Conservation (phyloP, 2,113 vertebrate species). For the Fulica atra region DNA sequence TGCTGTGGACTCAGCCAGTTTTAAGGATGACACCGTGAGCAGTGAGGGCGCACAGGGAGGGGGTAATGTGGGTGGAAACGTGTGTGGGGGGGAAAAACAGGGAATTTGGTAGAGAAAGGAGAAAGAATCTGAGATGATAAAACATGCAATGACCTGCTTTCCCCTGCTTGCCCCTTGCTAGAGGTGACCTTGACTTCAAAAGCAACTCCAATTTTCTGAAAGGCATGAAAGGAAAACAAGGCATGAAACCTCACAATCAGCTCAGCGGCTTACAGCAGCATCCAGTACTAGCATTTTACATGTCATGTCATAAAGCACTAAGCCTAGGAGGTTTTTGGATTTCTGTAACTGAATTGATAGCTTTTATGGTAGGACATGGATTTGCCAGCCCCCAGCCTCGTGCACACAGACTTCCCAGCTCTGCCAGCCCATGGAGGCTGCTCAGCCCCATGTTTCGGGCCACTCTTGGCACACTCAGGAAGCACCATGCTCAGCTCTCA, state of each 20-base stretch:
- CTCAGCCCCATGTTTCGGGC: not conserved
- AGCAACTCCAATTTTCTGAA: not conserved
- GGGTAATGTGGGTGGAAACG: not conserved
- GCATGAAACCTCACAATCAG: not conserved
- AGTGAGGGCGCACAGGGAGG: not conserved
- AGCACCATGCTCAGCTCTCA: not conserved
- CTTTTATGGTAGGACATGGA: rapidly evolving
- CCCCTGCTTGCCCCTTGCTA: not conserved
- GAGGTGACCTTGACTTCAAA: not conserved
- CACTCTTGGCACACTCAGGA: rapidly evolving
- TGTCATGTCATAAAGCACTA: not conserved
- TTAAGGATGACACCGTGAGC: rapidly evolving
- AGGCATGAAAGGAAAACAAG: not conserved
- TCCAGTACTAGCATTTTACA: not conserved
- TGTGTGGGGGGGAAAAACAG: not conserved
- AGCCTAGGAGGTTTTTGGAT: not conserved
- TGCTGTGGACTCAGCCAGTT: rapidly evolving
- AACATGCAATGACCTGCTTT: not conserved
- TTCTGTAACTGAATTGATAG: not conserved
- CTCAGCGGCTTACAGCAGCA: not conserved
- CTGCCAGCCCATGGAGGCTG: not conserved
- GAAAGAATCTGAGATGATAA: not conserved
- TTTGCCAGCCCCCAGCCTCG: not conserved
- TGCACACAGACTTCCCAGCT: not conserved
- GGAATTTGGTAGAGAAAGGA: not conserved